phyloP scores from a whole-genome alignment of 2,797 vertebrate species.

The Alca torda region DNA sequence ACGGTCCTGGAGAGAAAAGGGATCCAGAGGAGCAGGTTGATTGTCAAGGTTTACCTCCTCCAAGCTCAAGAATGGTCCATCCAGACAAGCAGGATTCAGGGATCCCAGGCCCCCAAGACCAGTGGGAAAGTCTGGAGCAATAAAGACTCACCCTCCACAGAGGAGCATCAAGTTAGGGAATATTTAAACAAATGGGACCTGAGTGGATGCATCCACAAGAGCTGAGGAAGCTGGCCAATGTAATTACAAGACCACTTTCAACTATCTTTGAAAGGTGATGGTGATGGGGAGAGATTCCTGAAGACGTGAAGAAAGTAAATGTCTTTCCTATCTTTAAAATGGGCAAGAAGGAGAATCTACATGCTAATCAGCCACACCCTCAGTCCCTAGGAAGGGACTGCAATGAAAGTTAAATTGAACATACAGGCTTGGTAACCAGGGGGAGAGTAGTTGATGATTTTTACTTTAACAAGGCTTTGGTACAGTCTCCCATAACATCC shows the following conservation, averaged over 20 bases:
- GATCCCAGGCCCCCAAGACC: neutral
- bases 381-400: neutral
- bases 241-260: neutral
- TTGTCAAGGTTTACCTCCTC: neutral
- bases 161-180: neutral
- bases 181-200: neutral
- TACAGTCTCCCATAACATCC: neutral
- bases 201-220: neutral
- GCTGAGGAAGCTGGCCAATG: neutral
- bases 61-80: neutral
- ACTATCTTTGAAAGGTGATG: neutral
- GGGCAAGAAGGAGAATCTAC: neutral
- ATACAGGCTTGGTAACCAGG: neutral
- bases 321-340: neutral
- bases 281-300: neutral
- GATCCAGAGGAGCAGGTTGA: neutral
- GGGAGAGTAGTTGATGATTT: neutral
- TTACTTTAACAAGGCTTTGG: neutral
- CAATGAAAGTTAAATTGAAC: neutral
- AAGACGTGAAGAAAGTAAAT: neutral
- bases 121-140: neutral
- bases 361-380: neutral
- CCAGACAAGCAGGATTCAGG: neutral
- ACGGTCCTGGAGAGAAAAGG: neutral
- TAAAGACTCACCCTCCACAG: neutral